A percentile compares a stretch with the other conserved stretches of the same genome.
These are phyloP conservation scores for Periphyllus acericola DNA, from an alignment of 2,888 invertebrate genomes.

Conservation along the genomic window DNA sequence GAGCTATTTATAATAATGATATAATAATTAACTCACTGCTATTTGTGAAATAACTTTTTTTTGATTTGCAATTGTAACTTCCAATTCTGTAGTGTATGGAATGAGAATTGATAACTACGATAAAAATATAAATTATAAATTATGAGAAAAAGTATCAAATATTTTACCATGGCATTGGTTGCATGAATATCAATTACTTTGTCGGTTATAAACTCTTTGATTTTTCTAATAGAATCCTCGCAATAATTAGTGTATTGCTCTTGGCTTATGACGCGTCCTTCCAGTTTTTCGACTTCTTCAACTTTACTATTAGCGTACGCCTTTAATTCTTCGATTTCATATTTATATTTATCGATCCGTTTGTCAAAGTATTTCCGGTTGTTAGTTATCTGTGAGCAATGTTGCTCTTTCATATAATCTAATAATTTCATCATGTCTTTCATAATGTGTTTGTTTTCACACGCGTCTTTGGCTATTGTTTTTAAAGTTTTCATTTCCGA, in stretches of 20 bases:
- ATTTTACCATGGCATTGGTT: not conserved
- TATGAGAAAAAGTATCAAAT: not conserved
- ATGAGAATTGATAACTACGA: not conserved
- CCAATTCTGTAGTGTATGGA: not conserved
- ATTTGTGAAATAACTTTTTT: not conserved
- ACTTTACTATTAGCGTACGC: not conserved
- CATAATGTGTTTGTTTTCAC: slow-evolving; percentile 1
- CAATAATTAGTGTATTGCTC: no score
- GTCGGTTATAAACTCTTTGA: not conserved
- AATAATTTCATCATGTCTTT: not conserved
- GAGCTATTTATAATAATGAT: not conserved
- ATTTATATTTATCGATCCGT: not conserved
- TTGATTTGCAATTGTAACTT: not conserved
- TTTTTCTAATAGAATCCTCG: not conserved
- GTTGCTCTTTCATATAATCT: not conserved
- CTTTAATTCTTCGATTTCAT: not conserved
- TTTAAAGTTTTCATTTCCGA: not conserved
- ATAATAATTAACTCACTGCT: not conserved
- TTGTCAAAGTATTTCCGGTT: not conserved
- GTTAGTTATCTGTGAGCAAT: not conserved
- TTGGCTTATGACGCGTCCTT: not conserved
- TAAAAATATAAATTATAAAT: not conserved
- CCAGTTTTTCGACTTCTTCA: not conserved
- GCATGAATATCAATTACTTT: not conserved
- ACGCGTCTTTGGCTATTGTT: not conserved